Evolutionary conservation across 2,888 invertebrate species (phyloP).

Genomic region (Lepidonotus clava): DNA sequence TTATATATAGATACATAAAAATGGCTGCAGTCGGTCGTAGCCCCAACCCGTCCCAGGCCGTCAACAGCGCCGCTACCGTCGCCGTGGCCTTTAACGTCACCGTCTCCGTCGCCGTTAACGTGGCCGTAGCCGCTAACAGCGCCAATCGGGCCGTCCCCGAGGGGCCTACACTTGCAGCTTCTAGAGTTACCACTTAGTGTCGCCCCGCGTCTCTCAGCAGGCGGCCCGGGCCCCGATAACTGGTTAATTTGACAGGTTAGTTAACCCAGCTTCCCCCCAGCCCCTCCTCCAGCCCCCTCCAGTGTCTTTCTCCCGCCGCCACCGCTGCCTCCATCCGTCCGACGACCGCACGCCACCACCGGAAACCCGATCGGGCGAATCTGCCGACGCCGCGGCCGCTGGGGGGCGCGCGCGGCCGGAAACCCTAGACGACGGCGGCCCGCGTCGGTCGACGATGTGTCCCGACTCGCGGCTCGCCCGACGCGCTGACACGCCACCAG

Average conservation of each 20-base stretch:
- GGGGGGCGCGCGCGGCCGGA: background rate
- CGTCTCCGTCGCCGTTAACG: no score
- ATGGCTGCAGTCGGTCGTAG: no score
- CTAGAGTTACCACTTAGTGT: slow-evolving; percentile 49
- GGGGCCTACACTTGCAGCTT: background rate
- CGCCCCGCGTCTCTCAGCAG: slow-evolving; percentile 7
- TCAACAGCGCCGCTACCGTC: no score
- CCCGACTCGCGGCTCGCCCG: background rate
- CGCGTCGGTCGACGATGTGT: background rate
- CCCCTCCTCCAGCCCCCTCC: background rate
- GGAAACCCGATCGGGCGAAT: slow-evolving; percentile 39
- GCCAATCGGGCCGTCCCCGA: slow-evolving; percentile 8
- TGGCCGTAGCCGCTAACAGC: background rate
- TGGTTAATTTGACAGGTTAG: slow-evolving; percentile 52
- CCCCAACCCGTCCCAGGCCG: no score
- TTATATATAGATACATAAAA: no score
- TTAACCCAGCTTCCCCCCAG: no score
- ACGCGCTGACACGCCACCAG: slow-evolving; percentile 10
- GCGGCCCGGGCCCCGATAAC: background rate
- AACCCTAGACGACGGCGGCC: background rate
- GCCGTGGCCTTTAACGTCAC: no score
- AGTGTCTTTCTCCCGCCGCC: background rate
- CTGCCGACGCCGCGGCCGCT: background rate
- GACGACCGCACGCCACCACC: background rate
- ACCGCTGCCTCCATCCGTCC: background rate